Evolutionary conservation across 2,888 invertebrate species (phyloP).

Genomic region (Drosophila stalkeri): DNA sequence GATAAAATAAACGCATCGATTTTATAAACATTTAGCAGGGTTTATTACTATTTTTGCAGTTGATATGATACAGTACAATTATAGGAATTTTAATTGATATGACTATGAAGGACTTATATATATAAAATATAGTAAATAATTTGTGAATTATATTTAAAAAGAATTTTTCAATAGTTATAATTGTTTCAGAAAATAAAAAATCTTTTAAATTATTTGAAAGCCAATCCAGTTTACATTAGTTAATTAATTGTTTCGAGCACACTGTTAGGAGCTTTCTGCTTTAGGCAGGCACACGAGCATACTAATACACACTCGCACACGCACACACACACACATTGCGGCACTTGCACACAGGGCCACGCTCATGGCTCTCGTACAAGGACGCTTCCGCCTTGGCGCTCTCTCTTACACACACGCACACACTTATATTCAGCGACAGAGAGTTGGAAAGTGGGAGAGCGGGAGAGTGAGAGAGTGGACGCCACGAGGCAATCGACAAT

Average conservation of each 20-base stretch:
- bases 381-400: slow-evolving; percentile 71
- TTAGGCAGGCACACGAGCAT: slow-evolving; percentile 24
- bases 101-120: background rate
- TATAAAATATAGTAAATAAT: background rate
- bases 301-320: slow-evolving; percentile 4
- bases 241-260: slow-evolving; percentile 6
- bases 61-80: slow-evolving; percentile 2
- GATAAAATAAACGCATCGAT: slow-evolving; percentile 1
- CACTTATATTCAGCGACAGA: slow-evolving; percentile 7
- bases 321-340: background rate
- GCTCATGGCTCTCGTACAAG: slow-evolving; percentile 63
- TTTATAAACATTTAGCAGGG: background rate
- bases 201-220: no score
- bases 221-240: background rate
- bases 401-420: slow-evolving; percentile 23
- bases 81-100: background rate
- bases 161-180: no score
- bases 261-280: slow-evolving; percentile 58
- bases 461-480: slow-evolving; percentile 4
- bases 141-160: no score
- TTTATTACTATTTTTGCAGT: background rate
- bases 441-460: background rate
- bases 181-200: no score
- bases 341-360: slow-evolving; percentile 42
- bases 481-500: slow-evolving; percentile 52